Percentiles rank a stretch among this genome's conserved stretches.
phyloP scores from a whole-genome alignment of 2,888 invertebrate genomes.

The Hirtodrosophila cameraria region DNA sequence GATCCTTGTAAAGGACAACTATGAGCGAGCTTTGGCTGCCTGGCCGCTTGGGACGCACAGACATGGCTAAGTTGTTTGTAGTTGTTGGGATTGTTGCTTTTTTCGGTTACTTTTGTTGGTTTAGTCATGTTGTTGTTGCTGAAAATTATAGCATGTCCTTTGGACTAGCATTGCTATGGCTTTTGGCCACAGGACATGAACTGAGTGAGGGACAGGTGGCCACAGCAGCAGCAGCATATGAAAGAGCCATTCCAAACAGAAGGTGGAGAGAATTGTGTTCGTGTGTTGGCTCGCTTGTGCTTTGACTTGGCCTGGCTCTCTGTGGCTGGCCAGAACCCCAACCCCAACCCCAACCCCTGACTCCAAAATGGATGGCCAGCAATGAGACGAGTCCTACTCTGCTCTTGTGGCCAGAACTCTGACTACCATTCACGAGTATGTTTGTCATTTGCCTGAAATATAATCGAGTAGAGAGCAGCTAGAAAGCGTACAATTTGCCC shows the following conservation, averaged over 20 bases:
- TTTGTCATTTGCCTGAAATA: constrained; percentile 78
- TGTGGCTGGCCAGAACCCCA: constrained; percentile 6
- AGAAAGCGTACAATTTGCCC: constrained; percentile 58
- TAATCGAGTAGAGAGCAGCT: constrained; percentile 72
- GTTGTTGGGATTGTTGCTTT: constrained; percentile 73
- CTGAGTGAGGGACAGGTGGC: constrained; percentile 24
- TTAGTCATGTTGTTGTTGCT: constrained; percentile 58
- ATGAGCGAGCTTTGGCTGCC: constrained; percentile 68
- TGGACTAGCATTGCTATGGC: constrained; percentile 76
- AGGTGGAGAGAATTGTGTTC: constrained; percentile 46
- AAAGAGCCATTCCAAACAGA: constrained; percentile 25
- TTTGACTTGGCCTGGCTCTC: constrained; percentile 45
- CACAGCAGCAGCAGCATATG: constrained; percentile 3
- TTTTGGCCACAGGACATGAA: constrained; percentile 50
- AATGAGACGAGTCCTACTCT: no score
- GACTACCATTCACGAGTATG: constrained; percentile 49
- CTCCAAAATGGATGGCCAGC: constrained; percentile 39
- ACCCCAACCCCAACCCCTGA: constrained; percentile 27
- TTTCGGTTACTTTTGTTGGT: constrained; percentile 77
- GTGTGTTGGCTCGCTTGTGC: constrained; percentile 57
- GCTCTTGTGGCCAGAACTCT: constrained; percentile 30
- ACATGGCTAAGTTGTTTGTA: constrained; percentile 77
- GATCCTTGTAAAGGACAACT: constrained; percentile 71
- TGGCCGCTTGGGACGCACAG: constrained; percentile 64
- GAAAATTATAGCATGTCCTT: constrained; percentile 79